Conservation (phyloP, 2,888 invertebrate species). For the Orthosia gothica region DNA sequence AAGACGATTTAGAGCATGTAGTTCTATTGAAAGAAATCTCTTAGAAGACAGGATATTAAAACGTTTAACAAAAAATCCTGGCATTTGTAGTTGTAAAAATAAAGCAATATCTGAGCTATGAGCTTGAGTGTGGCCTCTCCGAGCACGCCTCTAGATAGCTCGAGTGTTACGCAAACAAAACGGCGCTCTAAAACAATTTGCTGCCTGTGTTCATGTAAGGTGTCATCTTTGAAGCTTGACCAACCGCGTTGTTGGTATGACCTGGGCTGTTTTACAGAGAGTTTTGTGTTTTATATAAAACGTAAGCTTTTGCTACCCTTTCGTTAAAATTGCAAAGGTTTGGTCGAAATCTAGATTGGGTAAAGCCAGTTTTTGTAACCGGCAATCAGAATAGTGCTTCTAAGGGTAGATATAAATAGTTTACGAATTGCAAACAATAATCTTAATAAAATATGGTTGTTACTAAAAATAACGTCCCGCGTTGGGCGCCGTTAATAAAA, state of each 20-base stretch:
- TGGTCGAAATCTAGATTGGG: neutral
- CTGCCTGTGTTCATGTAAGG: constrained; percentile 62
- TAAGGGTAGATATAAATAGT: too few relatives aligned
- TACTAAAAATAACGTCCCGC: neutral
- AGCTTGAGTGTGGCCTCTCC: constrained; percentile 63
- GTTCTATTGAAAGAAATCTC: constrained; percentile 47
- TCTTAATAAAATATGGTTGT: too few relatives aligned
- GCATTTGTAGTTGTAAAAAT: constrained; percentile 56
- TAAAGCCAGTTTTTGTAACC: neutral
- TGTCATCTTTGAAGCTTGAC: constrained; percentile 62
- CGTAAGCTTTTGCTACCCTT: neutral
- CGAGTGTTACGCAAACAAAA: constrained; percentile 75
- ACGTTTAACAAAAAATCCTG: constrained; percentile 39
- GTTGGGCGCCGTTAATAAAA: constrained; percentile 1
- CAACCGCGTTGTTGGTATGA: constrained; percentile 35
- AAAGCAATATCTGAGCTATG: constrained; percentile 59
- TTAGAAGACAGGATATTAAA: constrained; percentile 57
- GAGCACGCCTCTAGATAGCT: constrained; percentile 69
- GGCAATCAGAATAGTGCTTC: neutral
- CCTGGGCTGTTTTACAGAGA: neutral
- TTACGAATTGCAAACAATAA: neutral
- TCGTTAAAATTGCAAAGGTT: neutral
- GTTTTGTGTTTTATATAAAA: neutral
- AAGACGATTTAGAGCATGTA: constrained; percentile 31
- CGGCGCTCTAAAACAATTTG: constrained; percentile 74